Percentiles rank a stretch among this genome's conserved stretches.
These are phyloP conservation scores for Zygaena filipendulae DNA, from an alignment of 2,888 invertebrate species.

Conservation along the genomic window DNA sequence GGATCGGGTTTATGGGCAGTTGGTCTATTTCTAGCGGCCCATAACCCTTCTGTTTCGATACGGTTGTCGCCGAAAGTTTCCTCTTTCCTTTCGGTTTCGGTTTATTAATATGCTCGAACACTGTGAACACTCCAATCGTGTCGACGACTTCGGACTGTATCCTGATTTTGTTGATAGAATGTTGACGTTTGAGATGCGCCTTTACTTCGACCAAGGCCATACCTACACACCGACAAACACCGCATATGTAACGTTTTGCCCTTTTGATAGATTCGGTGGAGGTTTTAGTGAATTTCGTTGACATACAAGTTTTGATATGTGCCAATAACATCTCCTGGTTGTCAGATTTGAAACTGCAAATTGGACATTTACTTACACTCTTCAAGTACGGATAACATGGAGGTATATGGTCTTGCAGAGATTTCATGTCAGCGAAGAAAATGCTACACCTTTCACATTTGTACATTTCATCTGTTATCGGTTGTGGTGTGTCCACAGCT, in stretches of 20 bases:
- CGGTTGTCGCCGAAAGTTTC: slow-evolving; percentile 17
- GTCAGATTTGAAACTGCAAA: not conserved
- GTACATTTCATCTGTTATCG: too few relatives aligned
- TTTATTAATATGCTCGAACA: slow-evolving; percentile 5
- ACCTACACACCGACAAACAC: not conserved
- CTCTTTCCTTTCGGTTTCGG: slow-evolving; percentile 18
- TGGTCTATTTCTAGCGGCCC: slow-evolving; percentile 71
- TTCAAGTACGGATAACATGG: not conserved
- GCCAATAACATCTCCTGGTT: not conserved
- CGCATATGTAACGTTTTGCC: not conserved
- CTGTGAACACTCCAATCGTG: not conserved
- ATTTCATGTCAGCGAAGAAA: not conserved
- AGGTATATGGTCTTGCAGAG: not conserved
- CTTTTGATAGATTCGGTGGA: not conserved
- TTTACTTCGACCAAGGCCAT: not conserved
- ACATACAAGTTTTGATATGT: not conserved
- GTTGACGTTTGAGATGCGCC: not conserved
- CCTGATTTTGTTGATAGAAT: not conserved
- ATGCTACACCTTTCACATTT: slow-evolving; percentile 32
- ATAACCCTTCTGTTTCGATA: slow-evolving; percentile 32
- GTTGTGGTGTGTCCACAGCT: not conserved
- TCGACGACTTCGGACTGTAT: slow-evolving; percentile 1
- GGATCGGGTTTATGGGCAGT: slow-evolving; percentile 74
- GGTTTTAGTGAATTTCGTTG: not conserved
- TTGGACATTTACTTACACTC: not conserved